Percentiles rank a stretch among this genome's conserved stretches.
These are phyloP conservation scores for Heterodera filipjevi DNA, from an alignment of 2,888 invertebrate species.

Conservation along the genomic window DNA sequence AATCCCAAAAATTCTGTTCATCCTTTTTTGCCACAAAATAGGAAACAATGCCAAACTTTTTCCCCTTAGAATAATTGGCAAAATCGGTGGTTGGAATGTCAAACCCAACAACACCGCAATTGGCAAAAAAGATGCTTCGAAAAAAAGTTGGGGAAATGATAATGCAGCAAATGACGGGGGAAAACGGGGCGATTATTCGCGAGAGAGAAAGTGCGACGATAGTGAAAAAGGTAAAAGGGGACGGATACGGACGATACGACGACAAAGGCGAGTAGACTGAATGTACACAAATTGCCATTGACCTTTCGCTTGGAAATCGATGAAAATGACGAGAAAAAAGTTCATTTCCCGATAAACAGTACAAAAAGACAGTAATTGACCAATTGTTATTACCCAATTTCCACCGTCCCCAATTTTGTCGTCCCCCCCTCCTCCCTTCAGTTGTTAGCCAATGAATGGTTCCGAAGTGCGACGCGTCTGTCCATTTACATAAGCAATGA, in stretches of 20 bases:
- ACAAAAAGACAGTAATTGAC: too few relatives aligned
- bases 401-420: neutral
- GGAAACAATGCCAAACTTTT: too few relatives aligned
- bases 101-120: neutral
- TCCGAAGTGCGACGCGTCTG: constrained; percentile 20
- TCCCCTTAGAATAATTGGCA: neutral
- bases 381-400: neutral
- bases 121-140: neutral
- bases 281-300: too few relatives aligned
- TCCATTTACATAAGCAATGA: constrained; percentile 32
- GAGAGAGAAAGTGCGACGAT: neutral
- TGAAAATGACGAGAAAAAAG: too few relatives aligned
- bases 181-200: neutral
- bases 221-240: neutral
- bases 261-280: too few relatives aligned
- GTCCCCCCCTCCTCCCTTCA: too few relatives aligned
- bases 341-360: too few relatives aligned
- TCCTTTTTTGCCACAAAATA: too few relatives aligned
- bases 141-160: neutral
- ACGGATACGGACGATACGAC: neutral
- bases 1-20: too few relatives aligned
- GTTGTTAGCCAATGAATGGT: constrained; percentile 22
- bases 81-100: neutral
- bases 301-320: too few relatives aligned
- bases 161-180: neutral